These are phyloP conservation scores for Myocastor coypus DNA, from an alignment of 2,113 vertebrate species.

Conservation along the genomic window DNA sequence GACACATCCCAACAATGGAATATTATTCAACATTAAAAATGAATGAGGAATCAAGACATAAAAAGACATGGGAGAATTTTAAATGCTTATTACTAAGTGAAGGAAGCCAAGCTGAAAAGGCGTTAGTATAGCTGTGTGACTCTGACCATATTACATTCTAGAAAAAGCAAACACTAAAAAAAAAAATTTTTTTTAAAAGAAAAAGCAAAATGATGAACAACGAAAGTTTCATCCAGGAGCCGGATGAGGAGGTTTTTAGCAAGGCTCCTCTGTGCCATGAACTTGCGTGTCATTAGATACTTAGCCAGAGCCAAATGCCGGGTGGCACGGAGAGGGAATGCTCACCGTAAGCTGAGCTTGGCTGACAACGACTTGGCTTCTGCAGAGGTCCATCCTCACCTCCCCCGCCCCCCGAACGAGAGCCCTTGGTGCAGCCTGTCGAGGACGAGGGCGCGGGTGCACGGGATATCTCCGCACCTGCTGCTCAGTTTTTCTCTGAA, in stretches of 20 bases:
- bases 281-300: rapidly evolving
- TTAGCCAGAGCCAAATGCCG: not conserved
- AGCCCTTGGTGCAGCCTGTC: rapidly evolving
- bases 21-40: constrained; percentile 13
- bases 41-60: not conserved
- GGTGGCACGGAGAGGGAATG: not conserved
- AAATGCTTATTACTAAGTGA: not conserved
- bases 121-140: too few species aligned
- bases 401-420: too few species aligned
- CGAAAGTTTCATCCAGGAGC: not conserved
- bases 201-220: not conserved
- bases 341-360: not conserved
- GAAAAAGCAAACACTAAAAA: constrained; percentile 48
- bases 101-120: not conserved
- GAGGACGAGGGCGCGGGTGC: rapidly evolving
- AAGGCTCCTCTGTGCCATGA: too few species aligned
- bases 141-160: not conserved
- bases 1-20: not conserved
- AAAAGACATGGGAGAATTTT: not conserved
- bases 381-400: rapidly evolving
- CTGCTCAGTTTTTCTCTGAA: not conserved
- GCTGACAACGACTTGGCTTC: not conserved
- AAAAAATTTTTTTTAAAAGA: too few species aligned
- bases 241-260: not conserved
- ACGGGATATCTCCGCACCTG: not conserved